Evolutionary conservation across 2,888 invertebrate species (phyloP), one percentile per base, ranked within the genome.

Genomic region (Spilosoma lubricipeda): DNA sequence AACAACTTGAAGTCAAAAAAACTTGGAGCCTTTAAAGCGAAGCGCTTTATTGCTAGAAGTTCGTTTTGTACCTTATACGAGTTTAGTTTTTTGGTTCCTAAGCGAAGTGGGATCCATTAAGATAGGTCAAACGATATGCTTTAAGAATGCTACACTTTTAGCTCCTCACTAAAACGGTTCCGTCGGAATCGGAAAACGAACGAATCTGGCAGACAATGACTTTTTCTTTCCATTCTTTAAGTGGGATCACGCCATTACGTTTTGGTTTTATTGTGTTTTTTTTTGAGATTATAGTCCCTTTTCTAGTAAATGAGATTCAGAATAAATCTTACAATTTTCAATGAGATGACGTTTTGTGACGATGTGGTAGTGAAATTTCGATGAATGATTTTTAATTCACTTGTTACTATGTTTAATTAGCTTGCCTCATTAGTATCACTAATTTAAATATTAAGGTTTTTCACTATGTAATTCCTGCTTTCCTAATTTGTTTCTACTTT

Each of bases 61-160:
- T 69, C 70, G 67, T 76, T 84, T 85, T 77, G 80, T 86, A 87
- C 82, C 83, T 82, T 88, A 87, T 87, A 81, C 86, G 83, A 88
- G 85, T 90, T 91, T 90, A 88, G 85, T 90, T 91, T 90, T 90
- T 89, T 85, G 87, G 88, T 86, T 88, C 87, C 87, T 84, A 81
- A 87, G 88, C 90, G 88, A 89, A 89, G 89, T 87, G 86, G 89
- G 88, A 88, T 90, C 92, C 92, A 92, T 92, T 93, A 92, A 91
- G 91, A 91, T 90, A 88, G 90, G 92, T 91, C 91, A 92, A 89
- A 86, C 86, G 92, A 91, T 92, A 92, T 88, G 86, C 83, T 80
- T 84, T 83, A 74, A 84, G 85, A 87, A 87, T 86, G 87, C 85
- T 80, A 85, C 72, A 82, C 82, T 82, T 78, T 80, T 84, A 75